phyloP scores from a whole-genome alignment of 2,888 invertebrate species.

The Dryomyza anilis region DNA sequence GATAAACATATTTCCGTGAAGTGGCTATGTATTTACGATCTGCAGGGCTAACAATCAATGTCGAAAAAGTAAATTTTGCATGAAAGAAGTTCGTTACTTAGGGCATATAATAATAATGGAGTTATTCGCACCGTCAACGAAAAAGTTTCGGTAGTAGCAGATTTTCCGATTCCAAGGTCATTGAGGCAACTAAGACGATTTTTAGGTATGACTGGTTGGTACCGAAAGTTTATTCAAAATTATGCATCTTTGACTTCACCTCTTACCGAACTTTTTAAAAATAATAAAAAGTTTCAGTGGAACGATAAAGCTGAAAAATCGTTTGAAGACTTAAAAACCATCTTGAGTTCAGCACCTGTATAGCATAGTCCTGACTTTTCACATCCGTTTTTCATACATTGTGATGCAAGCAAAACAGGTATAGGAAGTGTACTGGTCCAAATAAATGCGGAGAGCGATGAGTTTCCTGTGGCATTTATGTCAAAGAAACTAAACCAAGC shows the following conservation, averaged over 20 bases:
- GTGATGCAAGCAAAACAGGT: not conserved
- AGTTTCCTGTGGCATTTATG: not conserved
- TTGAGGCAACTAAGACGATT: constrained; percentile 22
- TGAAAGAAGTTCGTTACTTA: constrained; percentile 22
- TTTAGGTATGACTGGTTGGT: constrained; percentile 28
- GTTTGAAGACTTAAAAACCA: constrained; percentile 20
- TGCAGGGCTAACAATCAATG: constrained; percentile 19
- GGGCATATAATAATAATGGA: constrained; percentile 25
- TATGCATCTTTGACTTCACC: constrained; percentile 20
- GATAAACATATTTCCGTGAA: too few species aligned
- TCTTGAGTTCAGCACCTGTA: constrained; percentile 25
- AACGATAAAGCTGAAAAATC: constrained; percentile 15
- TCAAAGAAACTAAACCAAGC: not conserved
- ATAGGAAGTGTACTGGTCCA: not conserved
- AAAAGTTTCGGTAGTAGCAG: constrained; percentile 20
- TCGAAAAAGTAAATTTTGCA: constrained; percentile 13
- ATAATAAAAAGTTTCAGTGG: constrained; percentile 11
- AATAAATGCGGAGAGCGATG: not conserved
- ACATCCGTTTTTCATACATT: constrained; percentile 18
- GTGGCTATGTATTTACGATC: not conserved
- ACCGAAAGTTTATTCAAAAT: constrained; percentile 10
- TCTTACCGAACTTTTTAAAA: constrained; percentile 15
- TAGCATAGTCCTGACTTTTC: constrained; percentile 28
- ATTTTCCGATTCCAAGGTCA: constrained; percentile 20
- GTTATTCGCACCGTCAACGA: constrained; percentile 11